Percentiles rank a stretch among this genome's conserved stretches.
These are phyloP conservation scores for Diploscapter pachys DNA, from an alignment of 1,140 invertebrate genomes.

Conservation along the genomic window DNA sequence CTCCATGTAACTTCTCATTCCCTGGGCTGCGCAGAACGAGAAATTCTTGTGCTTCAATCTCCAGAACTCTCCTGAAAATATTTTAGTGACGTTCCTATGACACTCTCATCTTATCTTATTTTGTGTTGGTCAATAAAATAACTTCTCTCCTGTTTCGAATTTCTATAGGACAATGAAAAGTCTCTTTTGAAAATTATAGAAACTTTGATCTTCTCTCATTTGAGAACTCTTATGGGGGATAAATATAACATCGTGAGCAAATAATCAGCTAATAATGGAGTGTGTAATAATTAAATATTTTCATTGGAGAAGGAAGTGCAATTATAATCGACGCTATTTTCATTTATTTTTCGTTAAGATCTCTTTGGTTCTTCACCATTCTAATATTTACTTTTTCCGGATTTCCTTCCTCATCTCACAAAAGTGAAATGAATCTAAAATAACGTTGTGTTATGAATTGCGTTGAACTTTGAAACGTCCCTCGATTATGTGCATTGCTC, in stretches of 20 bases:
- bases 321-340: too few relatives aligned
- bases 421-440: not conserved
- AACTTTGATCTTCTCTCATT: not conserved
- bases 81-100: not conserved
- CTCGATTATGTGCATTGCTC: too few relatives aligned
- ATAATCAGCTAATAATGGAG: too few relatives aligned
- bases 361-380: too few relatives aligned
- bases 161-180: not conserved
- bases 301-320: too few relatives aligned
- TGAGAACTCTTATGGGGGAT: not conserved
- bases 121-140: not conserved
- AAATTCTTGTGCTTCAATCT: slow-evolving; percentile 72
- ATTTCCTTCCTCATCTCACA: not conserved
- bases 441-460: not conserved
- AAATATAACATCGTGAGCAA: too few relatives aligned
- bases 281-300: too few relatives aligned
- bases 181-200: not conserved
- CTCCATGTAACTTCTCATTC: slow-evolving; percentile 83
- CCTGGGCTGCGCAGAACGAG: slow-evolving; percentile 82
- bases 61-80: slow-evolving; percentile 69
- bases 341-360: too few relatives aligned
- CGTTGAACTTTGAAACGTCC: too few relatives aligned
- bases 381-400: too few relatives aligned
- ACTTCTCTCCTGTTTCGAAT: not conserved
- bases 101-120: not conserved